Base-by-base conservation (phyloP, 2,888 invertebrate genomes). In the Drosophila rellima region DNA sequence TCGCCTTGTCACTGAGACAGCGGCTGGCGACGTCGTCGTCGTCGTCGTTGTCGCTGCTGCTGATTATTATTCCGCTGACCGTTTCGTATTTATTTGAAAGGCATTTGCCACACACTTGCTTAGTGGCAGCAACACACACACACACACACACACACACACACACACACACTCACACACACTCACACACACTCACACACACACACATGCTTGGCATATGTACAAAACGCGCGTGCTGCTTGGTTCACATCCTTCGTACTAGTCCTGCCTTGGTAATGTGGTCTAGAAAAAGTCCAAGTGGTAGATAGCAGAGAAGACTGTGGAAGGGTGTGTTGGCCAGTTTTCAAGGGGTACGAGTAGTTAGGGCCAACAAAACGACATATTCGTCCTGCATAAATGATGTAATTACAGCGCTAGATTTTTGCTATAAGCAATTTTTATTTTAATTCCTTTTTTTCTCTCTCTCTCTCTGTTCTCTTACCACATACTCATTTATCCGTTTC, bases 371-470 rank as follows among this genome's bases (percentile, higher is more conserved):
- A 86, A 84, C 86, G 89, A 90, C 89, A 90, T 90, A 90, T 90
- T 89, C 90, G 88, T 89, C 86, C 90, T 90, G 90, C 90, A 90
- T 90, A 90, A 90, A 90, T 90, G 90, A 90, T 90, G 90, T 90
- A 90, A 90, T 90, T 90, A 90, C 89, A 90, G 83, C 82, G 87
- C 82, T 75, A 85, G 82, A 87, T 85, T 86, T 88, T 78, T 80
- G 86, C 82, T 84, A 82, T 87, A 80, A 85, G 84, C 82, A 77
- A 84, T 85, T 85, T 85, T 85, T 85, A 84, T 85, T 86, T 84
- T 83, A 84, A 84, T 84, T 84, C 80, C 80, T 73, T 80, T 78
- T 70, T 61, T 62, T 73, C 54, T 70, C 56, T 50, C 35, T 62
- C 35, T 57, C 2, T 42, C 37, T 39, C 23, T 33, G 48, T 15